Conservation (phyloP, 1,140 invertebrate species). For the Trichonephila clavata region DNA sequence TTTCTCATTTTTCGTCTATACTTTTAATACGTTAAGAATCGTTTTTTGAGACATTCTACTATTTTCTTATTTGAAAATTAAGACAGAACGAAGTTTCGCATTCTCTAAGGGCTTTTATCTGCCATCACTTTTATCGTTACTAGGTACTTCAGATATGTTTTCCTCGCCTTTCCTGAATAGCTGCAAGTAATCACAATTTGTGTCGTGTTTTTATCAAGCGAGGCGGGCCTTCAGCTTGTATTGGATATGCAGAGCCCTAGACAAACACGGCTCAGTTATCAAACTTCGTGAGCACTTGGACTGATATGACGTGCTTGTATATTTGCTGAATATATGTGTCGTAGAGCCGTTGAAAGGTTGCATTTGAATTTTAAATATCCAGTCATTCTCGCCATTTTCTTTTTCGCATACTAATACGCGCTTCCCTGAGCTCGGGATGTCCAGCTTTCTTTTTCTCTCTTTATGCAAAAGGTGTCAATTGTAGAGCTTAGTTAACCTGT, state of each 20-base stretch:
- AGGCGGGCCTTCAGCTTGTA: not conserved
- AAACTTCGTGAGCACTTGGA: not conserved
- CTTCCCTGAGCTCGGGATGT: no score
- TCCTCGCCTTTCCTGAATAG: not conserved
- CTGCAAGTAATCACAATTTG: constrained; percentile 23
- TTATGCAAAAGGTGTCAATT: no score
- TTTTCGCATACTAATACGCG: not conserved
- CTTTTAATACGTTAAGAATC: no score
- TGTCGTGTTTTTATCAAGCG: not conserved
- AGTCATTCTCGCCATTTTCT: not conserved
- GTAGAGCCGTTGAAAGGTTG: constrained; percentile 1
- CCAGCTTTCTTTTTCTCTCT: no score
- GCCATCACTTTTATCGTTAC: not conserved
- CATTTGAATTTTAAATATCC: constrained; percentile 21
- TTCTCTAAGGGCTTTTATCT: not conserved
- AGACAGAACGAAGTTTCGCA: not conserved
- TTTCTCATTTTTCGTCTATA: no score
- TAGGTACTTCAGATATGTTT: not conserved
- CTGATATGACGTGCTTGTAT: not conserved
- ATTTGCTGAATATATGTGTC: constrained; percentile 10
- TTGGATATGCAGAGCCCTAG: not conserved
- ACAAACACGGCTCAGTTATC: constrained; percentile 1
- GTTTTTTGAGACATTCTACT: no score
- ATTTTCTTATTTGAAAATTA: no score
- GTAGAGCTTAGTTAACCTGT: no score